Evolutionary conservation across 2,888 invertebrate genomes (phyloP).

Genomic region (Diarsia mendica): DNA sequence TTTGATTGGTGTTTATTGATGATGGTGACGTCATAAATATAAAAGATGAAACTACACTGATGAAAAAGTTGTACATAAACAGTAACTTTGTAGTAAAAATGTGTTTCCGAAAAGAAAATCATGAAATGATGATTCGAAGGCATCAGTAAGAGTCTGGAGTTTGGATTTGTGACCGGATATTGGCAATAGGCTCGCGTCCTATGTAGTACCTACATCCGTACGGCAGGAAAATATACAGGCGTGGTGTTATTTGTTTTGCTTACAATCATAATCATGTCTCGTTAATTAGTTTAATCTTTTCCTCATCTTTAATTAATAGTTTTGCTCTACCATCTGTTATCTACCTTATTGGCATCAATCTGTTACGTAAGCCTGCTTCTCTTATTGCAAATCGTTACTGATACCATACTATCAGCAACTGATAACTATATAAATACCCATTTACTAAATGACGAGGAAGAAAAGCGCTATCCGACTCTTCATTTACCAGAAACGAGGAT

Average conservation of each 20-base stretch:
- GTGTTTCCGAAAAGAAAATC: background rate
- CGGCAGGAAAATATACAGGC: background rate
- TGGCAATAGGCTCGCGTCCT: background rate
- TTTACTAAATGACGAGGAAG: constrained; percentile 15
- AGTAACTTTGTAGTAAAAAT: background rate
- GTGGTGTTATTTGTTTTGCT: background rate
- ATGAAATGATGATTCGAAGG: background rate
- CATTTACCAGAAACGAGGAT: constrained; percentile 2
- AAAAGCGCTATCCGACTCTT: constrained; percentile 24
- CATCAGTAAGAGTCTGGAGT: background rate
- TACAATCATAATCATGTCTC: background rate
- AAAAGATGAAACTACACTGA: background rate
- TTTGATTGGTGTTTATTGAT: constrained; percentile 7
- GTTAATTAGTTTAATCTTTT: constrained; percentile 20
- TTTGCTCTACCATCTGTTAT: constrained; percentile 22
- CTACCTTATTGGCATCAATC: constrained; percentile 1
- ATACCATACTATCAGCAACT: constrained; percentile 14
- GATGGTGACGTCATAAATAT: constrained; percentile 11
- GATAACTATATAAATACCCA: constrained; percentile 10
- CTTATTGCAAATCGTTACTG: constrained; percentile 17
- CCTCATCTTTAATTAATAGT: background rate
- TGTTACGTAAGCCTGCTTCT: background rate
- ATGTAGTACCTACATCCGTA: background rate
- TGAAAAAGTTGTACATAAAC: background rate
- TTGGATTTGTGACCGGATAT: background rate